Evolutionary conservation across 2,888 invertebrate species (phyloP), one percentile per base, ranked within the genome.

Genomic region (Megalurothrips usitatus): DNA sequence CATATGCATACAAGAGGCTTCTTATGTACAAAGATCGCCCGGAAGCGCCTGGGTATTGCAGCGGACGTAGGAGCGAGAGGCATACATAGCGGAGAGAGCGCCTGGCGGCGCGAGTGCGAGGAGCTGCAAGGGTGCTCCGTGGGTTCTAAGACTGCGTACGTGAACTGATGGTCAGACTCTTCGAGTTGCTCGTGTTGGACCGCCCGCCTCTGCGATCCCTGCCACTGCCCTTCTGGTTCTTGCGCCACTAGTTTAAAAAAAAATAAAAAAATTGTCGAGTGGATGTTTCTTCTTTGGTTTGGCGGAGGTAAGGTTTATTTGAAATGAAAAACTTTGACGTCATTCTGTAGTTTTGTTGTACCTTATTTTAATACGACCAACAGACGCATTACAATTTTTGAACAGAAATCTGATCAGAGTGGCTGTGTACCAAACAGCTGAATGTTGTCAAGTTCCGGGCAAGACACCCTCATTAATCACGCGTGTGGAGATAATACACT

Each of bases 371-470:
- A 75, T 75, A 75, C 26, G 68, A 75, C n/a, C 68, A 23, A 75
- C 68, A 75, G 23, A 75, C 68, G 68, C 68, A 75, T 75, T 75
- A 75, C 68, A 75, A 26, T 4, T 43, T 4, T 75, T 75, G 23
- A 75, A 75, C 68, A 75, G 68, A 12, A 12, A 75, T 75, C 12
- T 75, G 26, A 26, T 3, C 19, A 11, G 68, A 68, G 68, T 75
- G 68, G 68, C 68, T 75, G 68, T 75, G 68, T 75, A 75, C 68
- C 68, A 75, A 75, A 75, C 68, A 75, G 68, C 68, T 75, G 68
- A n/a, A 9, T 9, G 34, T 43, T 43, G 6, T 43, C n/a, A n/a
- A n/a, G 34, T 43, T 43, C 34, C 34, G 34, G 34, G 34, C 34
- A 6, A 43, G 34, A 43, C 34, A 43, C 34, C 34, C 34, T 43